A percentile compares a stretch with the other conserved stretches of the same genome.
These are phyloP conservation scores for Botia kubotai DNA, from an alignment of 2,797 vertebrate genomes.

Conservation along the genomic window DNA sequence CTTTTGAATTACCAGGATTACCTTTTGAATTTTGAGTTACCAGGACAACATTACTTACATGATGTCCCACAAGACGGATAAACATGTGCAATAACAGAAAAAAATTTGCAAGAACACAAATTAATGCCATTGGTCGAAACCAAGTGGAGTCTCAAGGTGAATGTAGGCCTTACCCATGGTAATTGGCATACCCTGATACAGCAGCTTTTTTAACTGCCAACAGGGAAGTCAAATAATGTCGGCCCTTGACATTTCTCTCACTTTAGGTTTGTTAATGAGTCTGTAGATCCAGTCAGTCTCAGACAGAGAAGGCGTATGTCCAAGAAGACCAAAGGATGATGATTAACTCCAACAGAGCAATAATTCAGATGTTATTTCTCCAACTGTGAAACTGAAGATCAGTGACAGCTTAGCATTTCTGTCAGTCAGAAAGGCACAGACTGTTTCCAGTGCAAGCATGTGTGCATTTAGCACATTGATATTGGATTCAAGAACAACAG, in stretches of 20 bases:
- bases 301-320: background rate
- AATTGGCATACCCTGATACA: background rate
- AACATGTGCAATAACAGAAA: too few relatives aligned
- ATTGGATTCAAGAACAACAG: background rate
- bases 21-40: too few relatives aligned
- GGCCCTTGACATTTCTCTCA: too few relatives aligned
- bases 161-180: too few relatives aligned
- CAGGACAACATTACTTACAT: too few relatives aligned
- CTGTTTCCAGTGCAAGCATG: conserved; percentile 2
- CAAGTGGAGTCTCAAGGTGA: too few relatives aligned
- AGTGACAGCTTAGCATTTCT: conserved; percentile 20
- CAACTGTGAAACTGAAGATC: background rate
- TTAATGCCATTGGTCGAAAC: too few relatives aligned
- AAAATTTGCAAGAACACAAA: too few relatives aligned
- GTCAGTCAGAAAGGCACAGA: background rate
- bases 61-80: too few relatives aligned
- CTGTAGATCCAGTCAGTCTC: background rate
- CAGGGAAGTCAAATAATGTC: too few relatives aligned
- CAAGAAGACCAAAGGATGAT: background rate
- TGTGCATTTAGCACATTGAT: background rate
- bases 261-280: background rate
- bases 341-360: background rate
- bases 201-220: background rate
- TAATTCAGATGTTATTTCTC: background rate
- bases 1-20: too few relatives aligned